A percentile compares a stretch with the other conserved stretches of the same genome.
Conservation (phyloP, 2,113 vertebrate species). For the Tautogolabrus adspersus region DNA sequence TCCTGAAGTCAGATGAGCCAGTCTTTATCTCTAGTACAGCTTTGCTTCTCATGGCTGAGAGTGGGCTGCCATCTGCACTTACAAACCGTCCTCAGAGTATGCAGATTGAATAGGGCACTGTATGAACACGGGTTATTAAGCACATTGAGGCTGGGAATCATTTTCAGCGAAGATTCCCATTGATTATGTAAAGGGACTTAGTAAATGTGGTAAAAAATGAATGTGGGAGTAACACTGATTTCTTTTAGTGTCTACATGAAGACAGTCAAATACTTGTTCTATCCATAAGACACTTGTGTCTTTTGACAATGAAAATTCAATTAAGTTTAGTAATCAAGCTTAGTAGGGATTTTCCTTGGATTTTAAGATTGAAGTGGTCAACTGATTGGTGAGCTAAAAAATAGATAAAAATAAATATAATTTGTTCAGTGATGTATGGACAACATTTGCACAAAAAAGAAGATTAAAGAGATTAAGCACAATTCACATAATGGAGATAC, state of each 20-base stretch:
- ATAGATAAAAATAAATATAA: neutral
- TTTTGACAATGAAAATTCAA: conserved; percentile 4
- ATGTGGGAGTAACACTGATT: conserved; percentile 8
- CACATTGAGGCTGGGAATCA: conserved; percentile 54
- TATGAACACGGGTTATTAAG: conserved; percentile 56
- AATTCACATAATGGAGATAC: conserved; percentile 18
- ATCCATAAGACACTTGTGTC: neutral
- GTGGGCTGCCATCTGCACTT: conserved; percentile 54
- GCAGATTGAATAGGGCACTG: conserved; percentile 60
- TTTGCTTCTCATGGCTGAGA: conserved; percentile 60
- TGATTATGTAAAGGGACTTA: conserved; percentile 38
- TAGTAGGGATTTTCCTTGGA: neutral
- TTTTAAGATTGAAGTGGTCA: neutral
- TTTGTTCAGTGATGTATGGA: neutral
- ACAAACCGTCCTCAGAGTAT: conserved; percentile 56
- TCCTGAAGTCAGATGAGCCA: conserved; percentile 63
- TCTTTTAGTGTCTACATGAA: conserved; percentile 9
- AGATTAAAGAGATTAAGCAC: neutral
- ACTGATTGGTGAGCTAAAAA: neutral
- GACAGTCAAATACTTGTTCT: conserved; percentile 11
- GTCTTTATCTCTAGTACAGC: conserved; percentile 49
- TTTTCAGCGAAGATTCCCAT: conserved; percentile 54
- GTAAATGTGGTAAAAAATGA: conserved; percentile 18
- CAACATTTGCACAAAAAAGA: neutral
- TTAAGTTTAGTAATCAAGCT: too few relatives aligned